A percentile compares a stretch with the other conserved stretches of the same genome.
Evolutionary conservation across 2,888 invertebrate genomes (phyloP).

Genomic region (Dexiosoma caninum): DNA sequence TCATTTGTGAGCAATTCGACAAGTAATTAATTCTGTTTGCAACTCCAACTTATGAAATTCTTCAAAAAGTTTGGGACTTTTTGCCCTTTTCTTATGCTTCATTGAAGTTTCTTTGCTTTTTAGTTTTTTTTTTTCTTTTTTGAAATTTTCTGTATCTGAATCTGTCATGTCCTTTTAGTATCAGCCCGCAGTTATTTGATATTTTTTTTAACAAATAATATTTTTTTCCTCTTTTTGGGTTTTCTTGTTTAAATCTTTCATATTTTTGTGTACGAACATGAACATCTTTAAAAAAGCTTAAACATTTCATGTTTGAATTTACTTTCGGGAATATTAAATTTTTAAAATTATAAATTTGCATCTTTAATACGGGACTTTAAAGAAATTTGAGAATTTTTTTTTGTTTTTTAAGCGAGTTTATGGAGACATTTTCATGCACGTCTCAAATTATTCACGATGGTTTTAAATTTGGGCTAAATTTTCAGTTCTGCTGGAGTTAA

Average conservation of each 20-base stretch:
- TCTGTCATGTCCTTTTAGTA: conserved; percentile 56
- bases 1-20: too few species aligned
- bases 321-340: neutral
- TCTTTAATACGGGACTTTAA: conserved; percentile 18
- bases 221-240: neutral
- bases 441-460: neutral
- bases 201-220: conserved; percentile 2
- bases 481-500: neutral
- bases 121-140: neutral
- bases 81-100: conserved; percentile 20
- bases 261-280: conserved; percentile 51
- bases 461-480: neutral
- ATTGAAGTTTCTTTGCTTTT: conserved; percentile 22
- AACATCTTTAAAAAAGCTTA: conserved; percentile 60
- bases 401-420: too few species aligned
- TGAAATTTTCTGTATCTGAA: conserved; percentile 26
- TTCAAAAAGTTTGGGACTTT: neutral
- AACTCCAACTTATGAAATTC: neutral
- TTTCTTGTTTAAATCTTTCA: conserved; percentile 28
- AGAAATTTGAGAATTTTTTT: conserved; percentile 27
- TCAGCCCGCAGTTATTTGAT: conserved; percentile 58
- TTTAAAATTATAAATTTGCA: conserved; percentile 16
- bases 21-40: too few species aligned
- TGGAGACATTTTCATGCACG: neutral
- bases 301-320: conserved; percentile 54